phyloP scores from a whole-genome alignment of 1,140 invertebrate species.

The Arion vulgaris region DNA sequence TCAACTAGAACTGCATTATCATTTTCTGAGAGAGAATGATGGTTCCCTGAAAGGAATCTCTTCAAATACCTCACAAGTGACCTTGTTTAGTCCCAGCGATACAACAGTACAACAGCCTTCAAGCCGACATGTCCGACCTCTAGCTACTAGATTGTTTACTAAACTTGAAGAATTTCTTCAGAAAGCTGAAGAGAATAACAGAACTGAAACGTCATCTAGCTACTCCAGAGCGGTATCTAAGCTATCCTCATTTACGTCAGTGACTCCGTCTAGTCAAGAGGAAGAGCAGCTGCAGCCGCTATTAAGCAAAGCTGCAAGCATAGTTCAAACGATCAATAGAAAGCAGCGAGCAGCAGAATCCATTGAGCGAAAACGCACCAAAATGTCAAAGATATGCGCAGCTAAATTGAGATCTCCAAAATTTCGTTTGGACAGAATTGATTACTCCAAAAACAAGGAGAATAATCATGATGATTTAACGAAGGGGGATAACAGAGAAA shows the following conservation, averaged over 20 bases:
- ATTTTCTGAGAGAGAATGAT: neutral
- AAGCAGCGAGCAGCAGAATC: neutral
- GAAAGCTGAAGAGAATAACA: neutral
- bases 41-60: neutral
- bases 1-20: neutral
- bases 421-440: neutral
- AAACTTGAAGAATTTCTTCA: slow-evolving; percentile 21
- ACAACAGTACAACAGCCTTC: neutral
- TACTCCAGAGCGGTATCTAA: neutral
- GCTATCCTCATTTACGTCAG: neutral
- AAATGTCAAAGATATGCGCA: neutral
- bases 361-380: neutral
- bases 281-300: neutral
- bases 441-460: neutral
- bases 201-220: neutral
- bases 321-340: neutral
- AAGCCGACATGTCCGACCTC: neutral
- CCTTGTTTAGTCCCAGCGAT: neutral
- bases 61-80: neutral
- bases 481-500: neutral
- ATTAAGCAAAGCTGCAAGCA: too few species aligned
- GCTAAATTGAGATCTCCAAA: neutral
- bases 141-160: neutral
- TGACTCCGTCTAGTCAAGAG: neutral
- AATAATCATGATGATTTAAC: too few species aligned